Evolutionary conservation across 2,113 vertebrate genomes (phyloP).

Genomic region (Aramus guarauna): DNA sequence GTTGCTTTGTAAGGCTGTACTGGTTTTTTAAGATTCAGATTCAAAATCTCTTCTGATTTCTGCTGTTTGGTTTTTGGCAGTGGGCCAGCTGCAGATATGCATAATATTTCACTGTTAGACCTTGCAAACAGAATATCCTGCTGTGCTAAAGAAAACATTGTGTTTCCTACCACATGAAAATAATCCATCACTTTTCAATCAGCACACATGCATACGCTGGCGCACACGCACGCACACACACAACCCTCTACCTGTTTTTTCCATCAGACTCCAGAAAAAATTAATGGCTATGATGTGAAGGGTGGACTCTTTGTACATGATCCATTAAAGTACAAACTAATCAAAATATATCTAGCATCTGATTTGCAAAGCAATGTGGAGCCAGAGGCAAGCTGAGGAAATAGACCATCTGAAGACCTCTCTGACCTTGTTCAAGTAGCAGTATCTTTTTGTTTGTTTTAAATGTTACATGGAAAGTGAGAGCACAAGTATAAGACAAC

Average conservation of each 20-base stretch:
- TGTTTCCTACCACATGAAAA: conserved; percentile 96
- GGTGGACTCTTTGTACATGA: conserved; percentile 80
- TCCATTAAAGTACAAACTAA: conserved; percentile 82
- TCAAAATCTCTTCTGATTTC: conserved; percentile 76
- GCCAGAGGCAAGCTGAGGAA: conserved; percentile 63
- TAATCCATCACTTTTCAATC: conserved; percentile 94
- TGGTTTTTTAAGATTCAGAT: conserved; percentile 73
- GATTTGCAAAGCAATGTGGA: conserved; percentile 71
- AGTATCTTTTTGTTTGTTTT: conserved; percentile 65
- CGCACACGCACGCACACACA: not conserved
- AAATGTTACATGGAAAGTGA: not conserved
- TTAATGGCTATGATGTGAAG: conserved; percentile 80
- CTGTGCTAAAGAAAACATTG: conserved; percentile 99
- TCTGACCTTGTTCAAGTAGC: conserved; percentile 46
- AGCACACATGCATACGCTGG: conserved; percentile 59
- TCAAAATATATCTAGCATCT: conserved; percentile 79
- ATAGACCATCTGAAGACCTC: conserved; percentile 48
- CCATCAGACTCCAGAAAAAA: conserved; percentile 85
- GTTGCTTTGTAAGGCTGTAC: conserved; percentile 60
- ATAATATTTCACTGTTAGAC: conserved; percentile 92
- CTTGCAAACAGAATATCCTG: conserved; percentile 99
- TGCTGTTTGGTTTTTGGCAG: conserved; percentile 80
- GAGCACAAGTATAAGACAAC: conserved; percentile 20
- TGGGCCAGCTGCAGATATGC: conserved; percentile 87
- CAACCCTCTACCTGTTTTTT: conserved; percentile 89